Evolutionary conservation across 1,140 invertebrate species (phyloP), one percentile per base, ranked within the genome.

Genomic region (Drosophila ercepeae): DNA sequence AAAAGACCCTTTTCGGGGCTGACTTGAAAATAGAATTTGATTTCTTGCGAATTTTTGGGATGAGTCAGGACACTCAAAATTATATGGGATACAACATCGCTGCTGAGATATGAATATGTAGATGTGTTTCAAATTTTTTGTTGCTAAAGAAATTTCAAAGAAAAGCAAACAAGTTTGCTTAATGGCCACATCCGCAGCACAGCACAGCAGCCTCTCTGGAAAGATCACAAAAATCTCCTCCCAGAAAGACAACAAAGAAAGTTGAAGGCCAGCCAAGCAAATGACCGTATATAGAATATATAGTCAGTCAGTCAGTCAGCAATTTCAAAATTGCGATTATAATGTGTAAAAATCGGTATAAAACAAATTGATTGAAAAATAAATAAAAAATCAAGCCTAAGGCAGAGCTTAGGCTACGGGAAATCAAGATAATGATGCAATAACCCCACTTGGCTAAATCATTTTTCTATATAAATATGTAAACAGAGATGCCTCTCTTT

Each of bases 91-190:
- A n/a, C n/a, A n/a, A n/a, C 59, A 49, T 45, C 25, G 27, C 13
- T 13, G 44, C 29, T 13, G 29, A 55, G 8, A 44, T 54, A 45
- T 59, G 44, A 18, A 60, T 70, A 71, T 34, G 59, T 50, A 39
- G n/a, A 42, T 64, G 25, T 42, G 45, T 46, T 58, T n/a, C n/a
- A 34, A 54, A 41, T 50, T 59, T 55, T 49, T 57, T 51, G 2
- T 45, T 50, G 48, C 29, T 65, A 45, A 67, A 68, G 64, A 68
- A 67, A 68, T 81, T 63, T 60, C 44, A 76, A 86, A 73, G 72
- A 86, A 86, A 86, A 70, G 81, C 73, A 86, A 86, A 86, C 81
- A 86, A 86, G 81, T 84, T 84, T 81, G 59, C 59, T 84, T 78
- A 83, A 78, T 81, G 73, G 81, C 50, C 71, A 45, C 81, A 83